Base-by-base conservation (phyloP, 2,888 invertebrate species). In the Steinernema scapterisci region DNA sequence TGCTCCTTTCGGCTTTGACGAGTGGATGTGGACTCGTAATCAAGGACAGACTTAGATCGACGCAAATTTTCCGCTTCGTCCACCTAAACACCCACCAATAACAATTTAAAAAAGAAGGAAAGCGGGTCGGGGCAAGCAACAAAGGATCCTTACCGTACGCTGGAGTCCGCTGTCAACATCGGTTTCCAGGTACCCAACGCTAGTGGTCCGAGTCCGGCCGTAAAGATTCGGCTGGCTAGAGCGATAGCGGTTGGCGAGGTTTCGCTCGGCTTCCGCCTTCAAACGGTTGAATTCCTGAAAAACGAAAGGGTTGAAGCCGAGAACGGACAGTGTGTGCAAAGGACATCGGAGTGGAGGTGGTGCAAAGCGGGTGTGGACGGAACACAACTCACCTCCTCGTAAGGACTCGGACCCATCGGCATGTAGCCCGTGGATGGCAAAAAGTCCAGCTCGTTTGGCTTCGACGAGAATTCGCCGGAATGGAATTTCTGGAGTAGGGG, bases 401-500 rank as follows among this genome's bases (percentile, higher is more conserved):
- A 85, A 13, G 85, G 85, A 16, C 81, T 81, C 5, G 80, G 77
- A 0, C 82, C 83, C 31, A 83, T 76, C 2, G 77, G 77, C 43
- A 78, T 73, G 73, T 81, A 81, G 19, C 52, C 51, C 73, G 52
- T 44, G 21, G 72, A 54, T 11, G 77, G 73, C 70, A 77, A 71
- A 63, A 56, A 7, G 31, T 63, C 31, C 21, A 78, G 73, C 38
- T 70, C 21, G 52, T 71, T 44, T 43, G 77, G 51, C 63, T 63
- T 63, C 31, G 63, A 63, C 16, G 63, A 75, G 79, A 84, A 83
- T 43, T 83, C 84, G 1, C 83, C 81, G n/a, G 81, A 82, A 71
- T 87, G 83, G 82, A 87, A 87, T 54, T 83, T 81, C 76, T 84
- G 83, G 23, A 87, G 83, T 46, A 88, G 79, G 5, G 87, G 87